A percentile compares a stretch with the other conserved stretches of the same genome.
These are phyloP conservation scores for Mionectes olivaceus DNA, from an alignment of 2,797 vertebrate genomes.

Conservation along the genomic window DNA sequence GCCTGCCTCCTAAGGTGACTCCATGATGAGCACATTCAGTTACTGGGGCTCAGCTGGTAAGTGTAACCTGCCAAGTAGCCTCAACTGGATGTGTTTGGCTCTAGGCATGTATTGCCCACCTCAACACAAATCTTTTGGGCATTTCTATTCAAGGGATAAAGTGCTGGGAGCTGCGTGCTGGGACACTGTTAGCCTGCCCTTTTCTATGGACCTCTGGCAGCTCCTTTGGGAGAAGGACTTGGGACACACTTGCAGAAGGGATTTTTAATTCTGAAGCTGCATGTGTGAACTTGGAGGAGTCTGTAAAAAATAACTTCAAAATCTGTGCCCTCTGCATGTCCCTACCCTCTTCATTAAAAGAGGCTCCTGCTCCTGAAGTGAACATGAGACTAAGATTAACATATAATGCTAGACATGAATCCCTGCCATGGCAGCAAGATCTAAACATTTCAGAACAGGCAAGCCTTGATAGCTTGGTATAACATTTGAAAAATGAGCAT, in stretches of 20 bases:
- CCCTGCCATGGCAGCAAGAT: background rate
- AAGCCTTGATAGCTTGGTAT: background rate
- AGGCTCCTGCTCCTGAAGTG: background rate
- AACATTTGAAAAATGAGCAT: background rate
- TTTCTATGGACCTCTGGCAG: background rate
- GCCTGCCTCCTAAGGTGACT: background rate
- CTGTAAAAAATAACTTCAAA: background rate
- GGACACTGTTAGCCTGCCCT: background rate
- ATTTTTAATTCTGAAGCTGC: background rate
- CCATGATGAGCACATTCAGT: background rate
- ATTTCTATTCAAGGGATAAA: background rate
- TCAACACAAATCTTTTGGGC: background rate
- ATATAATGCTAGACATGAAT: background rate
- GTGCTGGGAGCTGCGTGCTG: background rate
- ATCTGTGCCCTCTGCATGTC: background rate
- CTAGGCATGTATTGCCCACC: accelerated
- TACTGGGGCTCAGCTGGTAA: background rate
- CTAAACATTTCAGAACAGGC: background rate
- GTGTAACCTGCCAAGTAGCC: background rate
- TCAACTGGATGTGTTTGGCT: background rate
- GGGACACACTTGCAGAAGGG: background rate
- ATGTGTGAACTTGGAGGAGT: background rate
- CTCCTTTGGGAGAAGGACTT: background rate
- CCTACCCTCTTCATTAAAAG: background rate
- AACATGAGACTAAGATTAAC: background rate